Conservation (phyloP, 2,797 vertebrate species). For the Epinephelus coioides region DNA sequence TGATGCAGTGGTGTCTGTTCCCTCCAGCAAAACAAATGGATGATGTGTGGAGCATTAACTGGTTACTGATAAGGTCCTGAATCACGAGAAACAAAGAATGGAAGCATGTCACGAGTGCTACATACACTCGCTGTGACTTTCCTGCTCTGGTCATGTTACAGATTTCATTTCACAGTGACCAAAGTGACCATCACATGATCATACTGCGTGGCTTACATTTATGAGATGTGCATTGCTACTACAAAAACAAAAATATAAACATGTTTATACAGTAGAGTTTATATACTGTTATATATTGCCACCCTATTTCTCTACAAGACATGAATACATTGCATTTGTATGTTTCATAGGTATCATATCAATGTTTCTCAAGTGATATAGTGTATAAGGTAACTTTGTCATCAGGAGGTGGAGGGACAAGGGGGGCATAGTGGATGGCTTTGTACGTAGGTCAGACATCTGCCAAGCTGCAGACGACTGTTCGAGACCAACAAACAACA, state of each 20-base stretch:
- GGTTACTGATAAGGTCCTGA: background rate
- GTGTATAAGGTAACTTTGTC: too few species aligned
- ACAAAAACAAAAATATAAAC: background rate
- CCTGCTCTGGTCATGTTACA: constrained; percentile 19
- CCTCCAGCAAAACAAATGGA: constrained; percentile 9
- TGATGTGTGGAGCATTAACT: background rate
- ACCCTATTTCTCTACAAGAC: too few species aligned
- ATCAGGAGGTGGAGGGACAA: too few species aligned
- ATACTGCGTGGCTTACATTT: background rate
- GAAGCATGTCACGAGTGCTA: constrained; percentile 31
- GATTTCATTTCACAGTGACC: constrained; percentile 47
- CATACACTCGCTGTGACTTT: constrained; percentile 1
- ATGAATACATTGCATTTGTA: too few species aligned
- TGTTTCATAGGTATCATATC: too few species aligned
- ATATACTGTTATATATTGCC: background rate
- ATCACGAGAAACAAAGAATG: constrained; percentile 5
- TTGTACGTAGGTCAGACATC: too few species aligned
- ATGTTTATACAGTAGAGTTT: background rate
- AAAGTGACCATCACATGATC: constrained; percentile 32
- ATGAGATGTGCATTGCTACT: background rate
- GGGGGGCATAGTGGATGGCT: too few species aligned
- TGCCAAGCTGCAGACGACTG: too few species aligned
- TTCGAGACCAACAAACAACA: too few species aligned
- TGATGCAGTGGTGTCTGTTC: constrained; percentile 3
- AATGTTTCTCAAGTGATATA: too few species aligned